Evolutionary conservation across 2,888 invertebrate genomes (phyloP), one percentile per base, ranked within the genome.

Genomic region (Tanaodytes sp.): DNA sequence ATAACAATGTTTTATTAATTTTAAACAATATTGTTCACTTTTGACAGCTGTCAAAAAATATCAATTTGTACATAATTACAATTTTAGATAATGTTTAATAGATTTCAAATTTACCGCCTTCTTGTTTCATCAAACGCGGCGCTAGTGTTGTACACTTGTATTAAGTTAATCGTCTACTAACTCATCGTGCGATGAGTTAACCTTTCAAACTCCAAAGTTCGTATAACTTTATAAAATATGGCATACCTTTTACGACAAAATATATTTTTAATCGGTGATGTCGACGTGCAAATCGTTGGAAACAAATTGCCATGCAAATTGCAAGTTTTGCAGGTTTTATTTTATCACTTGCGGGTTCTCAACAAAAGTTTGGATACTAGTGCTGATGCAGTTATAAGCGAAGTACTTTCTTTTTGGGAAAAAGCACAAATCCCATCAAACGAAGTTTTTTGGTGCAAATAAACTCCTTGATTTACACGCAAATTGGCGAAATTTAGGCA

Each of bases 361-460:
- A 30, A 30, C 8, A 1, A 6, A 30, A n/a, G 16, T 30, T 1
- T 45, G 11, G 2, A 14, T 1, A 2, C 14, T 4, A 45, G 30
- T 15, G 11, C 16, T 2, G 15, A 2, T 15, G 2, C 9, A 45
- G 45, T 45, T 9, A 2, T 45, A 1, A 30, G 30, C 2, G 45
- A 45, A 45, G 45, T 45, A 16, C n/a, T 30, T 14, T 1, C 30
- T 1, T 30, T 27, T 15, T 30, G 45, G 45, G 30, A 45, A 15
- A 30, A 45, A 45, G 45, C 45, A 12, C 15, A 15, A 27, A 45
- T 45, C n/a, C 45, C 45, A 15, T 16, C 30, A n/a, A 14, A 30
- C 15, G 12, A 9, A 45, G 5, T 30, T 27, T 2, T 15, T 15
- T 16, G 27, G 16, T 43, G 12, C 2, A 15, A 5, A 45, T 2